These are phyloP conservation scores for Cricetomys ansorgei DNA, from an alignment of 2,113 vertebrate genomes.

Conservation along the genomic window DNA sequence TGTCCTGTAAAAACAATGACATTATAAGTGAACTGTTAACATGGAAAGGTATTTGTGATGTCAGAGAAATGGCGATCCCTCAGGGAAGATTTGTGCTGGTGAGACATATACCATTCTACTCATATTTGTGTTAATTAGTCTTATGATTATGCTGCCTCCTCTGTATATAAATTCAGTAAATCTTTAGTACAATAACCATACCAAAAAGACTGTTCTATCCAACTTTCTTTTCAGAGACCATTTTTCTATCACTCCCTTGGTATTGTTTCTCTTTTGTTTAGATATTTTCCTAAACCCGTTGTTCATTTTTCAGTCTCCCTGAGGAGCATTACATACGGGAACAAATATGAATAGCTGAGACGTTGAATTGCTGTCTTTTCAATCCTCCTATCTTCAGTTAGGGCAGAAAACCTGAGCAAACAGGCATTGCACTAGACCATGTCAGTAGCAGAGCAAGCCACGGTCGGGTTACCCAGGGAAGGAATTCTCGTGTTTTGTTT, in stretches of 20 bases:
- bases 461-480: conserved; percentile 25
- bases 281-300: background rate
- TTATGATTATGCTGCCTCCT: background rate
- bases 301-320: background rate
- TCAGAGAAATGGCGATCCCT: background rate
- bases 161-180: conserved; percentile 10
- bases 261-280: conserved; percentile 37
- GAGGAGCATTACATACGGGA: background rate
- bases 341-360: conserved; percentile 36
- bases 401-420: conserved; percentile 72
- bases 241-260: background rate
- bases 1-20: background rate
- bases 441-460: background rate
- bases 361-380: background rate
- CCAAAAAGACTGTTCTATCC: background rate
- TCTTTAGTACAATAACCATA: background rate
- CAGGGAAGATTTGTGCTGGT: background rate
- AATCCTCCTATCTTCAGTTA: background rate
- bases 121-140: background rate
- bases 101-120: background rate
- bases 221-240: background rate
- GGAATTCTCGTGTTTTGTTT: conserved; percentile 69
- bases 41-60: background rate
- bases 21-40: background rate
- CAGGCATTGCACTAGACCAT: conserved; percentile 72